Percentiles rank a stretch among this genome's conserved stretches.
Evolutionary conservation across 2,888 invertebrate species (phyloP).

Genomic region (Callyntrura guangdongensis): DNA sequence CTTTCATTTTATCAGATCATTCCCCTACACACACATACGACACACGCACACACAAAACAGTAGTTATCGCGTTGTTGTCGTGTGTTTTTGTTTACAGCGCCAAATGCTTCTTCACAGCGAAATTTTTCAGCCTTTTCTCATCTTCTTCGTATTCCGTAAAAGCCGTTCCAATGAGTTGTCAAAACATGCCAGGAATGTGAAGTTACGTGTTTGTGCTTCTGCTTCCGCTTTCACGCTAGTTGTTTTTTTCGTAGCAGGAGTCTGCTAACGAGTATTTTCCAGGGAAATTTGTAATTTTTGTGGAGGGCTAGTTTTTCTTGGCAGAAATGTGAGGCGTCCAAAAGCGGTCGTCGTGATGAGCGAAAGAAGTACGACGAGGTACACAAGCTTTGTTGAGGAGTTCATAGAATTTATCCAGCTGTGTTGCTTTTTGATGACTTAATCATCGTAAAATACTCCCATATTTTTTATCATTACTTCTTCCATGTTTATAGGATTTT

Average conservation of each 20-base stretch:
- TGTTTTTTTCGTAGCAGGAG: not conserved
- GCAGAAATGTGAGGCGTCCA: not conserved
- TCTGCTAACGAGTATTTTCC: not conserved
- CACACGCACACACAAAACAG: not conserved
- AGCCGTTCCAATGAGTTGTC: not conserved
- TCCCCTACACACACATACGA: not conserved
- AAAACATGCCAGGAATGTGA: not conserved
- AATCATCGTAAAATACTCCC: conserved; percentile 62
- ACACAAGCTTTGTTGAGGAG: not conserved
- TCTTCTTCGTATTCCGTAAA: not conserved
- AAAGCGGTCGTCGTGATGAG: not conserved
- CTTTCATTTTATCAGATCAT: not conserved
- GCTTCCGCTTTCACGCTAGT: conserved; percentile 7
- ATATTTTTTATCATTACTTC: not conserved
- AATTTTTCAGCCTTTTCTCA: not conserved
- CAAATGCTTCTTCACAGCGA: not conserved
- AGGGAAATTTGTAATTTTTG: not conserved
- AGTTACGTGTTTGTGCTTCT: not conserved
- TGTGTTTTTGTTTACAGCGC: not conserved
- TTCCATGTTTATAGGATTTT: conserved; percentile 10
- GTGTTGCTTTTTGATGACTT: conserved; percentile 70
- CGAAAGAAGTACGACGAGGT: not conserved
- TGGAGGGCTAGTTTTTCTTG: not conserved
- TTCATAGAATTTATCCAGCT: conserved; percentile 50
- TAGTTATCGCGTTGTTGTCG: not conserved